phyloP scores from a whole-genome alignment of 2,113 vertebrate genomes.

The Lophura nycthemera region DNA sequence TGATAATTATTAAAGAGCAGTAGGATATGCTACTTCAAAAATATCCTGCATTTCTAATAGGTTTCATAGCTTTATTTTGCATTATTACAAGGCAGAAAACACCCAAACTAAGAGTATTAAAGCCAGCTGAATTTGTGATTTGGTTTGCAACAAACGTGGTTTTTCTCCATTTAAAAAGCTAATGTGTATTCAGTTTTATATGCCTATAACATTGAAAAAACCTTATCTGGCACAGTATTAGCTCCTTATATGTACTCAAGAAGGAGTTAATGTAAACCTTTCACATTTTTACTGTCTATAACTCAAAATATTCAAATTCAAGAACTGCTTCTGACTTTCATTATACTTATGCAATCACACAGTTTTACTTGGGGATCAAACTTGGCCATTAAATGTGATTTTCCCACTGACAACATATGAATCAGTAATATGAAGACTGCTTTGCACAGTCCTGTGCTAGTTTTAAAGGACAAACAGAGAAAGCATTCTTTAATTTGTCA shows the following conservation, averaged over 20 bases:
- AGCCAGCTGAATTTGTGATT: not conserved
- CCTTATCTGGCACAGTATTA: not conserved
- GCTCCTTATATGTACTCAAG: not conserved
- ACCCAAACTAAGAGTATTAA: not conserved
- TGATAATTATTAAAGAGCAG: not conserved
- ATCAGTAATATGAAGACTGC: not conserved
- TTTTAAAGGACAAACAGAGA: conserved; percentile 30
- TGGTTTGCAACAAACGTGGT: not conserved
- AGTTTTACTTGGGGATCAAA: conserved; percentile 14
- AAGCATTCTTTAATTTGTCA: not conserved
- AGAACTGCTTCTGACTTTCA: conserved; percentile 29
- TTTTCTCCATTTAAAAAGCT: not conserved
- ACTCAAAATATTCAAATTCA: conserved; percentile 15
- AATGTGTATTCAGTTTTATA: not conserved
- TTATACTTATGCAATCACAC: not conserved
- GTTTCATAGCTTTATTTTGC: not conserved
- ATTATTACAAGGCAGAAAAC: not conserved
- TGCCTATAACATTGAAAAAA: not conserved
- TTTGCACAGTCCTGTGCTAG: not conserved
- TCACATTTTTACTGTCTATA: not conserved
- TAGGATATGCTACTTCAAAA: not conserved
- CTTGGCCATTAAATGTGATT: not conserved
- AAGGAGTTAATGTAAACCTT: not conserved
- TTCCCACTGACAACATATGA: conserved; percentile 10
- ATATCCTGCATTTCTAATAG: not conserved